A percentile compares a stretch with the other conserved stretches of the same genome.
Evolutionary conservation across 2,888 invertebrate genomes (phyloP).

Genomic region (Nephrocerus scutellatus): DNA sequence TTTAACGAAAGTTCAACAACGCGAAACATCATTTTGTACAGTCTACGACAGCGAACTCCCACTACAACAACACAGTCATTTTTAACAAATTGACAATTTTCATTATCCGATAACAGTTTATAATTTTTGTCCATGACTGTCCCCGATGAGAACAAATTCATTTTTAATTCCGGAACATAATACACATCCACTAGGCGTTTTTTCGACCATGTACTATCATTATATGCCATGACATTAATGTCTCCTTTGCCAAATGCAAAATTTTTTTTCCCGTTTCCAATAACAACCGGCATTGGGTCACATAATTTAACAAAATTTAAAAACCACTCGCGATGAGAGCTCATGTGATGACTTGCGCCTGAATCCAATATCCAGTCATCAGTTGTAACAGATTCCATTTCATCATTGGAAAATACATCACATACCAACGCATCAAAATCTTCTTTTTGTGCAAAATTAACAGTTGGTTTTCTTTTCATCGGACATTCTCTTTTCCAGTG

Average conservation of each 20-base stretch:
- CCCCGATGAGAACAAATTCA: background rate
- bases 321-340: constrained; percentile 5
- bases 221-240: constrained; percentile 16
- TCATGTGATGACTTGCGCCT: constrained; percentile 22
- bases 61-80: constrained; percentile 10
- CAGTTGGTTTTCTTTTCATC: constrained; percentile 3
- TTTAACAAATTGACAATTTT: constrained; percentile 11
- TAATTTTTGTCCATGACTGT: constrained; percentile 2
- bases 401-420: too few species aligned
- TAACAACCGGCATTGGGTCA: constrained; percentile 2
- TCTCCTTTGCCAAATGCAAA: constrained; percentile 12
- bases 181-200: background rate
- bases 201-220: constrained; percentile 1
- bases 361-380: constrained; percentile 19
- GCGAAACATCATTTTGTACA: too few species aligned
- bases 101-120: background rate
- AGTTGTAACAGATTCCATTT: constrained; percentile 1
- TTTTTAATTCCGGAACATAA: too few species aligned
- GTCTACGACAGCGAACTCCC: constrained; percentile 8
- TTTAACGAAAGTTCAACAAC: too few species aligned
- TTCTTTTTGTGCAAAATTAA: background rate
- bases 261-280: constrained; percentile 15
- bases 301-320: constrained; percentile 6
- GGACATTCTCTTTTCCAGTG: constrained; percentile 23
- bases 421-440: constrained; percentile 9